Evolutionary conservation across 2,797 vertebrate genomes (phyloP).

Genomic region (Pseudopleuronectes americanus): DNA sequence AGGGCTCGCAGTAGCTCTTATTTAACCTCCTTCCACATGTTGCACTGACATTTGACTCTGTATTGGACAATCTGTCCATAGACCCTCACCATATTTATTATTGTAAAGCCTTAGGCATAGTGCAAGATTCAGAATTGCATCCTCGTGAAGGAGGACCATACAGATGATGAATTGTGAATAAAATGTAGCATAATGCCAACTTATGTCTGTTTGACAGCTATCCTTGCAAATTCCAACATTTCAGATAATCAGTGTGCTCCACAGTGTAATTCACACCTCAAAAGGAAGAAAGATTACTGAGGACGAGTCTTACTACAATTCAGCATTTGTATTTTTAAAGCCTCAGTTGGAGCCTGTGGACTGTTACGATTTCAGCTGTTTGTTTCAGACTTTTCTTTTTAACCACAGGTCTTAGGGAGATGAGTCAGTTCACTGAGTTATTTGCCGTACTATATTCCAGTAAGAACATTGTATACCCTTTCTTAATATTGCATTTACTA

Average conservation of each 20-base stretch:
- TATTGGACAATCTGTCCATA: slow-evolving; percentile 81
- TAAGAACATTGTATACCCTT: slow-evolving; percentile 86
- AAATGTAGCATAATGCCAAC: slow-evolving; percentile 68
- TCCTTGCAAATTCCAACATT: slow-evolving; percentile 65
- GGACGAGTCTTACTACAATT: slow-evolving; percentile 69
- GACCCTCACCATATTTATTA: slow-evolving; percentile 81
- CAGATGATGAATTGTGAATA: slow-evolving; percentile 66
- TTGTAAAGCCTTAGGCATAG: slow-evolving; percentile 77
- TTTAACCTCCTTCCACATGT: slow-evolving; percentile 77
- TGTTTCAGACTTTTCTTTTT: slow-evolving; percentile 61
- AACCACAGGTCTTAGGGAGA: slow-evolving; percentile 78
- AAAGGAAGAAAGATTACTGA: slow-evolving; percentile 56
- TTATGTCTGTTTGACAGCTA: slow-evolving; percentile 61
- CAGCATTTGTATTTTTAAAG: slow-evolving; percentile 66
- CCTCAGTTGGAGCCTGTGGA: slow-evolving; percentile 63
- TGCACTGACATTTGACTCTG: slow-evolving; percentile 83
- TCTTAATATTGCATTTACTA: slow-evolving; percentile 92
- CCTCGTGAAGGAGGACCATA: slow-evolving; percentile 70
- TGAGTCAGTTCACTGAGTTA: slow-evolving; percentile 81
- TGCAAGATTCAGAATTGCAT: slow-evolving; percentile 66
- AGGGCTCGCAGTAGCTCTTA: slow-evolving; percentile 80
- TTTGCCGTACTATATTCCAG: slow-evolving; percentile 85
- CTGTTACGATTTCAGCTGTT: slow-evolving; percentile 67
- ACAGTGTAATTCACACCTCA: slow-evolving; percentile 51
- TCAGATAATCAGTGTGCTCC: slow-evolving; percentile 72